Evolutionary conservation across 2,797 vertebrate species (phyloP), one percentile per base, ranked within the genome.

Genomic region (Oryzias dopingdopingensis): DNA sequence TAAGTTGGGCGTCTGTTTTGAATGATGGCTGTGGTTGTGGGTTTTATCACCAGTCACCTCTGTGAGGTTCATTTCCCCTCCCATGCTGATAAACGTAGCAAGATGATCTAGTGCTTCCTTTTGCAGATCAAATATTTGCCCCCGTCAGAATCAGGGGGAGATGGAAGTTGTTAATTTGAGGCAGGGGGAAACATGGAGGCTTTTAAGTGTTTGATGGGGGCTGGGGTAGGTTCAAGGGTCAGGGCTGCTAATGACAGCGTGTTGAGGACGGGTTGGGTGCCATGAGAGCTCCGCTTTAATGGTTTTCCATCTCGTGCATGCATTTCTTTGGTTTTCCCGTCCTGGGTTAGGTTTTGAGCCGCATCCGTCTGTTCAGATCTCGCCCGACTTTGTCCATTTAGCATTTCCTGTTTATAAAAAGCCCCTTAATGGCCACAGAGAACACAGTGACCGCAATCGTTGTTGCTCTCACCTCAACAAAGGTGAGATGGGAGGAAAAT

Each of bases 161-260:
- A 83, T 83, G 86, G 71, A 84, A 81, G 85, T 77, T 83, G 87
- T 90, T 90, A 86, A 89, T 90, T 89, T 89, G 84, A 79, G 56
- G 77, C 78, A 76, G 82, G 76, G 32, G 81, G 85, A 81, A 81
- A 79, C 68, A 56, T 70, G 75, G 77, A 68, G 76, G 77, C 77
- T 82, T 82, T 80, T 74, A 86, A 86, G 80, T 82, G 80, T 85
- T 83, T 83, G 76, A 80, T 79, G 85, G 82, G 83, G 88, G 85
- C 62, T 85, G 86, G 87, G 82, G 56, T 6, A 53, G 77, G 88
- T 83, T 88, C 76, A 86, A 47, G 62, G 89, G 88, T 90, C 83
- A 84, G 64, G 67, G 73, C 77, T 62, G 50, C 83, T 86, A 89
- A 91, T 89, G 87, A 88, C 88, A 85, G 85, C 63, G 81, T 86